Evolutionary conservation across 2,797 vertebrate species (phyloP).

Genomic region (Eleutherodactylus coqui): DNA sequence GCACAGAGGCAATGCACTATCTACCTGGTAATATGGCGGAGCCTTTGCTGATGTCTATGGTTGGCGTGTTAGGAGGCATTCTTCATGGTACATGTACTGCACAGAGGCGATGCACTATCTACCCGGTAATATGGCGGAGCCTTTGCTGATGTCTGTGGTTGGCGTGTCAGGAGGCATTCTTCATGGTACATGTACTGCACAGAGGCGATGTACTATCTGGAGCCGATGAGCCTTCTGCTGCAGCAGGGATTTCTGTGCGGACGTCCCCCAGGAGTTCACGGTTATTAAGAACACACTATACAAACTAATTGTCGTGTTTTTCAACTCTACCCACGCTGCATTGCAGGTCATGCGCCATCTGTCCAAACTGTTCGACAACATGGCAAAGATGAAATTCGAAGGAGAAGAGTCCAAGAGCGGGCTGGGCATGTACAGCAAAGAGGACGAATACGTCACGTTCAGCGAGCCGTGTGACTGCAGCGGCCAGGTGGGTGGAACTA

Average conservation of each 20-base stretch:
- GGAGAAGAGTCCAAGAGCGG: constrained; percentile 77
- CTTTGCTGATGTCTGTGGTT: background rate
- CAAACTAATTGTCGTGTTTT: background rate
- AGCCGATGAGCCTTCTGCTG: background rate
- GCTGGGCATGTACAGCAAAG: constrained; percentile 94
- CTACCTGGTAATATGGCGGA: no score
- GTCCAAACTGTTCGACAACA: constrained; percentile 95
- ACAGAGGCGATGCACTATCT: no score
- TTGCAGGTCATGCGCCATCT: constrained; percentile 91
- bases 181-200: background rate
- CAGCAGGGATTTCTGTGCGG: background rate
- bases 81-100: no score
- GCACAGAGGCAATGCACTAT: no score
- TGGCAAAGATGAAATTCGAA: constrained; percentile 88
- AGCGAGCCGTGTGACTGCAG: constrained; percentile 87
- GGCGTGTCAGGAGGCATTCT: background rate
- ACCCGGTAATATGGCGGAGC: no score
- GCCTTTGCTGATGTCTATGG: no score
- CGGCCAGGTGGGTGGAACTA: constrained; percentile 85
- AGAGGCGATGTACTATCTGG: background rate
- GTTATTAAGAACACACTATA: background rate
- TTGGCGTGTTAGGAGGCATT: no score
- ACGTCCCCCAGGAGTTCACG: background rate
- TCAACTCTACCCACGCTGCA: background rate
- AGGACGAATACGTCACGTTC: constrained; percentile 91